Base-by-base conservation (phyloP, 2,797 vertebrate genomes). In the Coregonus suidteri region DNA sequence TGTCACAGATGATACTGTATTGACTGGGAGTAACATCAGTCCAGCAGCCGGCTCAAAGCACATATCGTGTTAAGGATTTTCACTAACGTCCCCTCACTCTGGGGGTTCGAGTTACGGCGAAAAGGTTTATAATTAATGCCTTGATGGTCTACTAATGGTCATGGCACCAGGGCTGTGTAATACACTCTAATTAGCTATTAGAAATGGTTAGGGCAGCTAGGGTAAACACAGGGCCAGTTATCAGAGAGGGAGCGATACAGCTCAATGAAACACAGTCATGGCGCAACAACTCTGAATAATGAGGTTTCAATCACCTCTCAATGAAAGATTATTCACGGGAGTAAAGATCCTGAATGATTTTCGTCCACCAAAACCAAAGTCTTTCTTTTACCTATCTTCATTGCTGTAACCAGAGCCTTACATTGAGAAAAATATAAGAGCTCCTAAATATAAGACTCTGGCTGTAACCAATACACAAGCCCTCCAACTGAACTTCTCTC, bases 41-140 rank as follows among this genome's bases (percentile, higher is more conserved):
- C 87, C 83, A 77, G 88, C 86, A 81, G 83, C 88, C 83, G 79
- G 85, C 86, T 90, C 81, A 67, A 82, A 86, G 84, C 85, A 85
- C 88, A 88, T 86, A 93, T 94, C 92, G 90, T 90, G 93, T 94
- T 93, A 81, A 90, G 91, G 88, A 92, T 91, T 92, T 92, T 93
- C 88, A 85, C 92, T 91, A 86, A 85, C 83, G 76, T 41, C 37
- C 62, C 52, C 72, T 70, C 82, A 89, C 85, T 82, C 85, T 81
- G 73, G 74, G 0, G 91, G 87, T 86, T 93, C 88, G n/a, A 84
- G 87, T 94, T 94, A 89, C 94, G 69, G 59, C 80, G 71, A 90
- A 90, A 81, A 69, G 86, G 89, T 93, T 87, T 90, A 93, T 94
- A 93, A 94, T 93, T 94, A 83, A 94, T 93, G 91, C 79, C 88